Base-by-base conservation (phyloP, 1,140 invertebrate species). In the Atta cephalotes region DNA sequence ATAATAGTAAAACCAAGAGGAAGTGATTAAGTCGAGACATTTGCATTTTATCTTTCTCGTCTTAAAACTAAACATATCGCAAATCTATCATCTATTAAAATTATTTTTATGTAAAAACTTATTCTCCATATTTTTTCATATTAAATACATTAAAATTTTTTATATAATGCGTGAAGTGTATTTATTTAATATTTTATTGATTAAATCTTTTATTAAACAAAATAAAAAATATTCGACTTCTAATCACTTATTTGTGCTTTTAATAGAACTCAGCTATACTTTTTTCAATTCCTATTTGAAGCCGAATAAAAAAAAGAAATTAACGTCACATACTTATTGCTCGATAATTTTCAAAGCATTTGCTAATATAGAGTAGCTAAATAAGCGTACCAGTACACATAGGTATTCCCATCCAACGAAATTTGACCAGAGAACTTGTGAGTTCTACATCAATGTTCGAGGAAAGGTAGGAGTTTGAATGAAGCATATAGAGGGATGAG, bases 381-480 rank as follows among this genome's bases (percentile, higher is more conserved):
- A 82, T 74, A 74, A 74, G 53, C 39, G 56, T 56, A 60, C 18
- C 18, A 39, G 25, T 82, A 60, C n/a, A 18, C 56, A 31, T 39
- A 60, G 35, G n/a, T 31, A 49, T 18, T 28, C n/a, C 39, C 12
- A 14, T 51, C 9, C 21, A 58, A 35, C 25, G 12, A 84, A 74
- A 84, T 74, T 74, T 82, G 56, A 74, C 80, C 56, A 35, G 72
- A 82, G 21, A 82, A 85, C 49, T 85, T 65, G 45, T 51, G n/a
- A 77, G 62, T 49, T 63, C 10, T 66, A 56, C 74, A 79, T 79
- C 74, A 60, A 78, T 53, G 31, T 66, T 68, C 72, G 62, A 39
- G 45, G 25, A 21, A 39, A 10, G 39, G 10, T 68, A n/a, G 39
- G n/a, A 77, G 14, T 49, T 12, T n/a, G 74, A 14, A 56, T 79